Base-by-base conservation (phyloP, 2,888 invertebrate genomes). In the Geotrupes spiniger region DNA sequence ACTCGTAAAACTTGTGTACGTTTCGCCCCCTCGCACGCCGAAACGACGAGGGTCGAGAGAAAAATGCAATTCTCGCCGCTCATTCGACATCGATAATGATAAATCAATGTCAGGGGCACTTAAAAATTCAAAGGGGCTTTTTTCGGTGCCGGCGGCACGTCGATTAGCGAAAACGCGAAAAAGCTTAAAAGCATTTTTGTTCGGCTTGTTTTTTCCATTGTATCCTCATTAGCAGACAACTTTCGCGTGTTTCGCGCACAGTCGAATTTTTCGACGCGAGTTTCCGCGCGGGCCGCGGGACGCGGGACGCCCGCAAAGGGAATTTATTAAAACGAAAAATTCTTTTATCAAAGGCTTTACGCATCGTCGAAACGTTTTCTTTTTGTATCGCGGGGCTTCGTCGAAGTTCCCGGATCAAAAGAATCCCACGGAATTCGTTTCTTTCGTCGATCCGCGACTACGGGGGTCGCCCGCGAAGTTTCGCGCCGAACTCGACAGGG, bases 31-130 rank as follows among this genome's bases (percentile, higher is more conserved):
- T n/a, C n/a, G n/a, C n/a, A n/a, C n/a, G n/a, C n/a, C n/a, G n/a
- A n/a, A n/a, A n/a, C n/a, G 21, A 21, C 6, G 21, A 21, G 33
- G 33, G 33, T 33, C 33, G 40, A n/a, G 25, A 15, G 26, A 40
- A 40, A 40, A 40, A 40, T 31, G 26, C 42, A 11, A 38, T 42
- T 31, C 16, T 31, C 21, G 15, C 25, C n/a, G n/a, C 11, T 44
- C 29, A 38, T 46, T 38, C 38, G 37, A 42, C 41, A 42, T 33
- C 46, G 37, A 40, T 36, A 50, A 59, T 58, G 54, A 71, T 70
- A 63, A 64, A 69, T 70, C 70, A 68, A 61, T 60, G 66, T 66
- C 68, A 60, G 58, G 62, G 60, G 56, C 70, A 70, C 65, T 65
- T 65, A 65, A 65, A 65, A 65, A 65, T 61, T 60, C 54, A 62